Conservation (phyloP, 2,113 vertebrate genomes). For the Diphyllodes magnificus region DNA sequence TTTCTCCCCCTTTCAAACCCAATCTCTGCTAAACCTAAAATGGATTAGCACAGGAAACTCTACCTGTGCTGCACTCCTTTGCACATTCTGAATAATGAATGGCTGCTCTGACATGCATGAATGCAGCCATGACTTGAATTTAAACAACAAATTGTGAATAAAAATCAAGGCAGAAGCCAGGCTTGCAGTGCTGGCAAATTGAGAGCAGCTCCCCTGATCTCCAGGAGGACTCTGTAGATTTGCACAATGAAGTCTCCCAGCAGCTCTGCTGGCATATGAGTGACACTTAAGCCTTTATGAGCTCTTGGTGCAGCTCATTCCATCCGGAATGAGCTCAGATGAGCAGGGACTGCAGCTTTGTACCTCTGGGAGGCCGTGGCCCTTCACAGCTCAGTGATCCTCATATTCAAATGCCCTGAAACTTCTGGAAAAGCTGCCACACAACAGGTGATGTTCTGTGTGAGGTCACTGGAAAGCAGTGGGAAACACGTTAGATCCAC, state of each 20-base stretch:
- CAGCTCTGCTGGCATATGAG: neutral
- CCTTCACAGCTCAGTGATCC: neutral
- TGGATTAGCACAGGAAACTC: neutral
- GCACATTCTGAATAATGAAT: neutral
- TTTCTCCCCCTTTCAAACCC: neutral
- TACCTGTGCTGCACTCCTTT: neutral
- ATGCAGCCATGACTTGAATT: neutral
- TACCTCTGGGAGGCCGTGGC: accelerated
- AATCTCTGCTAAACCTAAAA: neutral
- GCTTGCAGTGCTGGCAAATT: neutral
- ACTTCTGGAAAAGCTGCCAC: neutral
- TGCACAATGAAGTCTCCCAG: neutral
- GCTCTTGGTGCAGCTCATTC: neutral
- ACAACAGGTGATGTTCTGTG: neutral
- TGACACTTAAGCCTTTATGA: accelerated
- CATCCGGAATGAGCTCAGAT: neutral
- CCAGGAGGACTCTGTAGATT: neutral
- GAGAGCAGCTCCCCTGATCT: neutral
- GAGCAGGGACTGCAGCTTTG: neutral
- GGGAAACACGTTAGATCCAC: neutral
- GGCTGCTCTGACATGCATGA: neutral
- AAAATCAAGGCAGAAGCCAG: neutral
- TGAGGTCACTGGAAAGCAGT: accelerated
- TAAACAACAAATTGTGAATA: neutral
- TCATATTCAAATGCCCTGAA: neutral